A percentile compares a stretch with the other conserved stretches of the same genome.
Evolutionary conservation across 2,888 invertebrate genomes (phyloP).

Genomic region (Watsonalla cultraria): DNA sequence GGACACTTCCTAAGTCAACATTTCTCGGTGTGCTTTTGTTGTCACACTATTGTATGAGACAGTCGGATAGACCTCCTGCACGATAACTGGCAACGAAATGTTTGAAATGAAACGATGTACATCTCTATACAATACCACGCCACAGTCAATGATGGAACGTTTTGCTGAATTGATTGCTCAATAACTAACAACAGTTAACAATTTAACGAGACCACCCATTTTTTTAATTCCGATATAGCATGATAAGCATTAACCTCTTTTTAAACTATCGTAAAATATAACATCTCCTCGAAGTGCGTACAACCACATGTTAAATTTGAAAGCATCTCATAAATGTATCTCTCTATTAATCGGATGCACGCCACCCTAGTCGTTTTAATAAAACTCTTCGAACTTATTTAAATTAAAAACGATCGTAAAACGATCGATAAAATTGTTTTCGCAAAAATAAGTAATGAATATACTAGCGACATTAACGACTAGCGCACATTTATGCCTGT

Average conservation of each 20-base stretch:
- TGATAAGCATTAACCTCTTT: too few relatives aligned
- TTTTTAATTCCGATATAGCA: too few relatives aligned
- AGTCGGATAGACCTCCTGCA: slow-evolving; percentile 37
- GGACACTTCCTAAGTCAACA: slow-evolving; percentile 47
- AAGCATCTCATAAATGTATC: too few relatives aligned
- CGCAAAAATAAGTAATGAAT: slow-evolving; percentile 37
- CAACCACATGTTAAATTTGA: too few relatives aligned
- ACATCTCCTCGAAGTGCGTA: too few relatives aligned
- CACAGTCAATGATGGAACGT: too few relatives aligned
- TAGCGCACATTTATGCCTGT: slow-evolving; percentile 1
- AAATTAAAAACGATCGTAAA: slow-evolving; percentile 50
- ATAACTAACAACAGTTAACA: too few relatives aligned
- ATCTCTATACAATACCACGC: background rate
- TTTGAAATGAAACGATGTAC: background rate
- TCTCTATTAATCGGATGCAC: background rate
- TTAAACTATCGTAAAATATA: too few relatives aligned
- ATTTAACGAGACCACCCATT: too few relatives aligned
- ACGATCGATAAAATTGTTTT: slow-evolving; percentile 43
- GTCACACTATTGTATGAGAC: slow-evolving; percentile 47
- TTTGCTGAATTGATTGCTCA: too few relatives aligned
- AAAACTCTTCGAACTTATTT: slow-evolving; percentile 28
- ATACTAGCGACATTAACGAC: slow-evolving; percentile 35
- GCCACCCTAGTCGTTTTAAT: background rate
- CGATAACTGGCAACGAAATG: slow-evolving; percentile 11
- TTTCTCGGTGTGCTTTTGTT: slow-evolving; percentile 62